These are phyloP conservation scores for Himantopus leucocephalus DNA, from an alignment of 2,113 vertebrate species.

Conservation along the genomic window DNA sequence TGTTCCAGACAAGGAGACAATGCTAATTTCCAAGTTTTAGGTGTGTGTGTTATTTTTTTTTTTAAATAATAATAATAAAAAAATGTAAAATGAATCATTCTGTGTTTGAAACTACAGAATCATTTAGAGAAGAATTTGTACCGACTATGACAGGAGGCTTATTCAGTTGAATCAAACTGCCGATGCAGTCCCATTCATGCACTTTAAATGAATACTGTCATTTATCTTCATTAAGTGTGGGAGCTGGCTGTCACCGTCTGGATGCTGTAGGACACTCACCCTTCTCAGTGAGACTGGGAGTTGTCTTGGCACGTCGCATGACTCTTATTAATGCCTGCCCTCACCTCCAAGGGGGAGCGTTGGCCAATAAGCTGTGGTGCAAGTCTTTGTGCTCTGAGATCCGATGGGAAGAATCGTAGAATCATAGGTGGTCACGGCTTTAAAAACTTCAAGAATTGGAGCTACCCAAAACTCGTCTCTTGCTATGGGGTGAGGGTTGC, in stretches of 20 bases:
- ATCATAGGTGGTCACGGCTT: background rate
- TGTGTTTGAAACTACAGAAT: background rate
- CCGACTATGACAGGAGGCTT: background rate
- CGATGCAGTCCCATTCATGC: background rate
- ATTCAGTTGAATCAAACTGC: background rate
- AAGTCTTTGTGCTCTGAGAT: background rate
- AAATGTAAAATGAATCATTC: background rate
- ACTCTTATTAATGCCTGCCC: background rate
- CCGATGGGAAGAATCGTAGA: background rate
- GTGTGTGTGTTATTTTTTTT: too few species aligned
- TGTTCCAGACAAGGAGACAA: background rate
- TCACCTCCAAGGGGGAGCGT: background rate
- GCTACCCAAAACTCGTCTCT: background rate
- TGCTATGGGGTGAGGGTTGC: too few species aligned
- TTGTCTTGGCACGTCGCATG: too few species aligned
- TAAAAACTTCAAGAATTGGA: background rate
- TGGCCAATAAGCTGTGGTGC: background rate
- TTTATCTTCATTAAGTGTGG: background rate
- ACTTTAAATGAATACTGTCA: background rate
- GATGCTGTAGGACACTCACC: background rate
- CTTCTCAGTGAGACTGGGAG: background rate
- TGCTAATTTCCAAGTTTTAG: background rate
- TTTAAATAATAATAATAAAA: background rate
- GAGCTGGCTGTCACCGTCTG: background rate
- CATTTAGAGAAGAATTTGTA: background rate